Evolutionary conservation across 2,113 vertebrate genomes (phyloP).

Genomic region (Piaya cayana): DNA sequence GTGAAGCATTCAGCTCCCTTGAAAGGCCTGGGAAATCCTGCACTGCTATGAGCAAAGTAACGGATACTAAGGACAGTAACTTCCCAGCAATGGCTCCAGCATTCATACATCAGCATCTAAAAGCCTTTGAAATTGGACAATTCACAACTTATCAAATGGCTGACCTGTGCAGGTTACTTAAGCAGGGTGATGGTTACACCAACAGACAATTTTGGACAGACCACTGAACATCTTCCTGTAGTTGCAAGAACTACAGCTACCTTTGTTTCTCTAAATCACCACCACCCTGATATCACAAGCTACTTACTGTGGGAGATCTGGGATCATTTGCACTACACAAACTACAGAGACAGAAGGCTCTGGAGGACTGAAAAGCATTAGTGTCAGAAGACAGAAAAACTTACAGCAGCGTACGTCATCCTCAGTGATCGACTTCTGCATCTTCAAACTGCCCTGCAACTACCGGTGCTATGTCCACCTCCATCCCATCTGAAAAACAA

Average conservation of each 20-base stretch:
- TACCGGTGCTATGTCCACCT: slow-evolving; percentile 84
- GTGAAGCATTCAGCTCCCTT: not conserved
- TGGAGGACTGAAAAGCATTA: not conserved
- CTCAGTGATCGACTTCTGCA: slow-evolving; percentile 95
- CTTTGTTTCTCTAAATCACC: not conserved
- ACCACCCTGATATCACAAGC: not conserved
- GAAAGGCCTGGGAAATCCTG: not conserved
- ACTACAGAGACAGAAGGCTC: not conserved
- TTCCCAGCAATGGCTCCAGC: not conserved
- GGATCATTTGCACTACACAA: not conserved
- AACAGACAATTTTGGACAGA: not conserved
- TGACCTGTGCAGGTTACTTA: not conserved
- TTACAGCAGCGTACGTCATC: slow-evolving; percentile 24
- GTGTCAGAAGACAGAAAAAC: not conserved
- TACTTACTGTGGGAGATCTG: not conserved
- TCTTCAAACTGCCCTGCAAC: slow-evolving; percentile 96
- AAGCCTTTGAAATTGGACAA: not conserved
- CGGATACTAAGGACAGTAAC: not conserved
- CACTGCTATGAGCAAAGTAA: not conserved
- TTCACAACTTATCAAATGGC: not conserved
- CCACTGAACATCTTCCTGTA: not conserved
- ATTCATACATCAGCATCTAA: not conserved
- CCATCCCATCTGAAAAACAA: slow-evolving; percentile 88
- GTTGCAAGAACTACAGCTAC: not conserved
- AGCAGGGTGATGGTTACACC: rapidly evolving